Conservation (phyloP, 2,797 vertebrate species). For the Phalloptychus januarius region DNA sequence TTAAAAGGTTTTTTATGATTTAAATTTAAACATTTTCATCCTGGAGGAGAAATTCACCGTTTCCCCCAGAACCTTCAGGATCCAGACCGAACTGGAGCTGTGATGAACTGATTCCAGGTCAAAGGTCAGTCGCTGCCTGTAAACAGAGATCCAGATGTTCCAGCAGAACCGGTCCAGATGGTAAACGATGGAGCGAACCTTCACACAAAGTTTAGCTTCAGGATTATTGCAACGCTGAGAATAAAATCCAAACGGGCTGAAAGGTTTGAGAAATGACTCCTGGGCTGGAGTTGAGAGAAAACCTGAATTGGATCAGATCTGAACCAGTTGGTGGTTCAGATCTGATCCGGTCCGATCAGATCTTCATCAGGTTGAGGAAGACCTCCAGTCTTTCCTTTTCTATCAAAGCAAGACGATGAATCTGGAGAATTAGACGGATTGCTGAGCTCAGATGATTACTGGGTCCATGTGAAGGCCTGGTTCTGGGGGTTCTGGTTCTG, state of each 20-base stretch:
- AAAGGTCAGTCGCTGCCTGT: not conserved
- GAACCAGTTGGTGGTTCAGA: not conserved
- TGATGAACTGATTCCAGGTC: not conserved
- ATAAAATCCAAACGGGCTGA: no score
- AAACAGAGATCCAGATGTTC: not conserved
- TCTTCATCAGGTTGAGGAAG: not conserved
- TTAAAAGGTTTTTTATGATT: not conserved
- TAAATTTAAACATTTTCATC: no score
- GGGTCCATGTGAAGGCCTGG: not conserved
- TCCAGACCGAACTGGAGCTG: not conserved
- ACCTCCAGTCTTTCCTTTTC: not conserved
- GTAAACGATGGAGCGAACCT: no score
- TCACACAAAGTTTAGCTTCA: no score
- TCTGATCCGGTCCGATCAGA: not conserved
- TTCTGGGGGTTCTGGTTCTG: not conserved
- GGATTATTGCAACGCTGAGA: no score
- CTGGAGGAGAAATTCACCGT: no score
- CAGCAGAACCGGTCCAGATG: no score
- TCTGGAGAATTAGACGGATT: not conserved
- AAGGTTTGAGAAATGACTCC: no score
- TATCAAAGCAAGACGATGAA: not conserved
- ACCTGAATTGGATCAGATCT: no score
- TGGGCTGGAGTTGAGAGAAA: no score
- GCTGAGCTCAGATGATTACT: not conserved
- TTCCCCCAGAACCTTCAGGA: not conserved